A percentile compares a stretch with the other conserved stretches of the same genome.
Conservation (phyloP, 2,888 invertebrate species). For the Phlogophora meticulosa region DNA sequence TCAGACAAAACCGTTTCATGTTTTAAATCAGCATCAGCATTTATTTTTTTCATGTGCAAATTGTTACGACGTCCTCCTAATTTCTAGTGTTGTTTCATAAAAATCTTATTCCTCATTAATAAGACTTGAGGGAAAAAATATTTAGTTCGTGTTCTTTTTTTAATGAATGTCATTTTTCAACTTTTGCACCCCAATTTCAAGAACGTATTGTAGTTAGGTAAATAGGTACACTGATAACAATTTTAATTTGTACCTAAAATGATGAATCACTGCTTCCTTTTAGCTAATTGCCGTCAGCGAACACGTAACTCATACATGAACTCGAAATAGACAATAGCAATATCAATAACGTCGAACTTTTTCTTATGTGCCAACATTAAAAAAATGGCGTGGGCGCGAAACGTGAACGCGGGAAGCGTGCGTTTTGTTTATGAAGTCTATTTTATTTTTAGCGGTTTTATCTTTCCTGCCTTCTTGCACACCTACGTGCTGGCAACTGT, state of each 20-base stretch:
- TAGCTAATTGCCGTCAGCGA: constrained; percentile 41
- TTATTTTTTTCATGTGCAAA: constrained; percentile 5
- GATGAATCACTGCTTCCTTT: constrained; percentile 18
- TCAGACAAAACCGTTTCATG: constrained; percentile 10
- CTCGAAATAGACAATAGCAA: constrained; percentile 55
- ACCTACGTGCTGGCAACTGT: constrained; percentile 87
- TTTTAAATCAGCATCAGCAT: constrained; percentile 2
- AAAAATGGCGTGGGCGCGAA: constrained; percentile 76
- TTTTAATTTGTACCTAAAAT: constrained; percentile 23
- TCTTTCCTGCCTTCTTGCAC: constrained; percentile 87
- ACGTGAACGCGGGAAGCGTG: constrained; percentile 77
- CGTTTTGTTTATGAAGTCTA: constrained; percentile 87
- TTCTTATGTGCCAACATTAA: constrained; percentile 68
- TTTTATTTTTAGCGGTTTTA: constrained; percentile 88
- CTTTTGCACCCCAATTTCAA: constrained; percentile 4
- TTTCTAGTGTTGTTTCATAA: constrained; percentile 2
- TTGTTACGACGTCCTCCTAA: not conserved
- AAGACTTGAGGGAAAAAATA: no score
- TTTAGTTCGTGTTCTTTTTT: constrained; percentile 8
- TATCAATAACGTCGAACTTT: constrained; percentile 55
- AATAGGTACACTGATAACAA: not conserved
- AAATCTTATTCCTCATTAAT: no score
- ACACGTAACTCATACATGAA: constrained; percentile 44
- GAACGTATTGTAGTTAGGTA: not conserved
- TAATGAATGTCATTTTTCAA: not conserved